Evolutionary conservation across 2,113 vertebrate species (phyloP).

Genomic region (Sminthopsis crassicaudata): DNA sequence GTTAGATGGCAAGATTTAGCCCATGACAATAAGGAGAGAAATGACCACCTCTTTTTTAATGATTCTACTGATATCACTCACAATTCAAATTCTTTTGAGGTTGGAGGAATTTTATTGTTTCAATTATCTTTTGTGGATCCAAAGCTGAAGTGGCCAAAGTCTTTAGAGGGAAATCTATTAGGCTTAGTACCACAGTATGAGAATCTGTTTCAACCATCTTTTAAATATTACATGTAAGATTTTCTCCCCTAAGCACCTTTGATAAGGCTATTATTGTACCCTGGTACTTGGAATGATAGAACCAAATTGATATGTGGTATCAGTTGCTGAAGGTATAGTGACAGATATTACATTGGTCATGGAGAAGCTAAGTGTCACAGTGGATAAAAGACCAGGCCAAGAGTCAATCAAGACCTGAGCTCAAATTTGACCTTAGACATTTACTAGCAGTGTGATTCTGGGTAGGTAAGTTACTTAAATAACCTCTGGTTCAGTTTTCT

Average conservation of each 20-base stretch:
- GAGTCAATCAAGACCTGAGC: not conserved
- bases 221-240: not conserved
- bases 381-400: not conserved
- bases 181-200: not conserved
- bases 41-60: not conserved
- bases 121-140: not conserved
- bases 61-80: not conserved
- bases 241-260: not conserved
- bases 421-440: not conserved
- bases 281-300: not conserved
- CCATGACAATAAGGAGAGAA: slow-evolving; percentile 4
- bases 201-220: not conserved
- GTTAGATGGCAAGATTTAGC: slow-evolving; percentile 57
- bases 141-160: not conserved
- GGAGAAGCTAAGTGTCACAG: not conserved
- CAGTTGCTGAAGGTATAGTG: not conserved
- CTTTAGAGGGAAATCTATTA: not conserved
- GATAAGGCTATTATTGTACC: not conserved
- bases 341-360: not conserved
- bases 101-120: not conserved
- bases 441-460: not conserved
- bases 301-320: not conserved
- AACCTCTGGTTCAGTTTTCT: not conserved
- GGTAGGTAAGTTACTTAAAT: not conserved
- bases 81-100: not conserved